Conservation (phyloP, 2,888 invertebrate genomes). For the Melinopterus prodromus region DNA sequence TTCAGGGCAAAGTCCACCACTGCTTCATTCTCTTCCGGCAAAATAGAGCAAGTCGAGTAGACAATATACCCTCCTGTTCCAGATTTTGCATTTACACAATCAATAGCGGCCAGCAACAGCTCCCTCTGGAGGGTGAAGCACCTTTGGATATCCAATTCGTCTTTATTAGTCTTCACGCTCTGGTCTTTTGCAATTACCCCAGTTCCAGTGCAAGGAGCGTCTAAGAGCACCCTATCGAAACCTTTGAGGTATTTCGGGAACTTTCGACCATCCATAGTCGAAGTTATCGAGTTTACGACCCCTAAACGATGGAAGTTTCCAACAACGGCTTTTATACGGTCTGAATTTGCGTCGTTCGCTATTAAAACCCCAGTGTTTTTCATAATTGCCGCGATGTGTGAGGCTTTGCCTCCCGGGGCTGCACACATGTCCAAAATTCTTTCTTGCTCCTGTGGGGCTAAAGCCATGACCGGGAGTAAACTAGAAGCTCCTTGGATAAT, state of each 20-base stretch:
- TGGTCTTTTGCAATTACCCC: conserved; percentile 98
- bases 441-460: conserved; percentile 96
- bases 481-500: conserved; percentile 97
- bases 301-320: conserved; percentile 98
- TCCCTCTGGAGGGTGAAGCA: conserved; percentile 94
- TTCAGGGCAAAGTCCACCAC: conserved; percentile 95
- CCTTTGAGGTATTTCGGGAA: conserved; percentile 86
- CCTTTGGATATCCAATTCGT: conserved; percentile 87
- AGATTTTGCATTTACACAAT: conserved; percentile 92
- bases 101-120: conserved; percentile 94
- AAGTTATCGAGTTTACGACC: conserved; percentile 91
- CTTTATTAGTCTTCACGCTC: conserved; percentile 92
- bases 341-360: conserved; percentile 94
- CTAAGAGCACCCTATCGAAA: conserved; percentile 94
- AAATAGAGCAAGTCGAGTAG: conserved; percentile 97
- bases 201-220: conserved; percentile 98
- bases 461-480: conserved; percentile 96
- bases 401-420: conserved; percentile 98
- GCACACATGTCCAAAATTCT: conserved; percentile 95
- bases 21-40: conserved; percentile 98
- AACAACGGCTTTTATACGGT: conserved; percentile 89
- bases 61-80: conserved; percentile 94
- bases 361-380: conserved; percentile 96
- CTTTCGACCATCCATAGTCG: conserved; percentile 88
- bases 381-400: conserved; percentile 97